Percentiles rank a stretch among this genome's conserved stretches.
Evolutionary conservation across 2,797 vertebrate genomes (phyloP).

Genomic region (Phoebastria nigripes): DNA sequence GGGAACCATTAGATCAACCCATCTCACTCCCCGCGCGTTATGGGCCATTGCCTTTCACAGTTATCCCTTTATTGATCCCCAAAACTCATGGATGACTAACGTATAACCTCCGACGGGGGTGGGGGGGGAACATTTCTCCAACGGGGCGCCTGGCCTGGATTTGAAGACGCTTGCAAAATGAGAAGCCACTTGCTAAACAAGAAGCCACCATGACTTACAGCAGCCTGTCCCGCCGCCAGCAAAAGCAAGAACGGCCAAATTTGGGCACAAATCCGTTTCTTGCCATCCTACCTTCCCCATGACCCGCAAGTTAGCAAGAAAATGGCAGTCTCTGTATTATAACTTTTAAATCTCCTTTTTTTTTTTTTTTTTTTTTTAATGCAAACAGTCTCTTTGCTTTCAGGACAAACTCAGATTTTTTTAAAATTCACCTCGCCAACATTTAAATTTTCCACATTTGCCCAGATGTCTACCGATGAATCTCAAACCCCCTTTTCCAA

Average conservation of each 20-base stretch:
- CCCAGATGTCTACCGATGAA: rapidly evolving
- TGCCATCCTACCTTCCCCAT: not conserved
- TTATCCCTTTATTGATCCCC: conserved; percentile 18
- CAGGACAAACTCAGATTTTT: not conserved
- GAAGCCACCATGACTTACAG: not conserved
- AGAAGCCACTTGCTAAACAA: not conserved
- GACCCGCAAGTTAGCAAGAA: not conserved
- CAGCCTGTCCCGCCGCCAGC: not conserved
- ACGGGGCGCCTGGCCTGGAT: rapidly evolving
- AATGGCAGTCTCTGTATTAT: not conserved
- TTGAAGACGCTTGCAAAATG: not conserved
- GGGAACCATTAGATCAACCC: conserved; percentile 23
- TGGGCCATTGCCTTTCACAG: not conserved
- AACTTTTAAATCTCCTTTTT: not conserved
- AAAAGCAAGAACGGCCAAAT: not conserved
- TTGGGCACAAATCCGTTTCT: not conserved
- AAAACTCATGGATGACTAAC: not conserved
- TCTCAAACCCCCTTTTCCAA: conserved; percentile 27
- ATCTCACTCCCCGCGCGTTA: not conserved
- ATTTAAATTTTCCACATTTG: not conserved
- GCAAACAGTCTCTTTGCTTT: not conserved
- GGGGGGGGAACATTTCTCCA: not conserved
- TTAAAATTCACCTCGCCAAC: not conserved
- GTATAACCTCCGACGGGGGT: rapidly evolving
- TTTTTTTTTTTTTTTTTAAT: not conserved